Conservation (phyloP, 1,140 invertebrate species). For the Pseudomyrmex gracilis region DNA sequence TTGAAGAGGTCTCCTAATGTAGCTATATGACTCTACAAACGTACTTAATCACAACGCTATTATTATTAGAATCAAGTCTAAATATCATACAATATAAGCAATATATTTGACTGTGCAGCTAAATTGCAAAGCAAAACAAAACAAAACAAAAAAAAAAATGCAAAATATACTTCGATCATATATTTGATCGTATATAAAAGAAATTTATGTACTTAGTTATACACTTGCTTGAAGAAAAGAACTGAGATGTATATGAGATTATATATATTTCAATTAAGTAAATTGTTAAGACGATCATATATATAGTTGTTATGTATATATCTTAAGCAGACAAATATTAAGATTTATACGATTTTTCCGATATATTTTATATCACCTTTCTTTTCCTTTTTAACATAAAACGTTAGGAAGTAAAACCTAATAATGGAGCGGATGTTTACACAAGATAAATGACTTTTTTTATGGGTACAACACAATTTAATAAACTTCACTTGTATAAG, state of each 20-base stretch:
- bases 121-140: conserved; percentile 28
- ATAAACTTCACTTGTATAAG: no score
- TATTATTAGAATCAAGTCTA: conserved; percentile 16
- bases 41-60: conserved; percentile 30
- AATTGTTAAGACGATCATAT: conserved; percentile 32
- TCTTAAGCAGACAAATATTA: conserved; percentile 2
- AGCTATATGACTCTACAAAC: conserved; percentile 6
- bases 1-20: background rate
- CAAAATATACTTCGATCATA: background rate
- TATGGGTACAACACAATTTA: background rate
- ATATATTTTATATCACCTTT: background rate
- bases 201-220: conserved; percentile 38
- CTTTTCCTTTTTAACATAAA: conserved; percentile 15
- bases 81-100: conserved; percentile 3
- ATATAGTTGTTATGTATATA: background rate
- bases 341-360: background rate
- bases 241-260: conserved; percentile 20
- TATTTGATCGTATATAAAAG: conserved; percentile 38
- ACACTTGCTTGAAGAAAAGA: background rate
- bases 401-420: background rate
- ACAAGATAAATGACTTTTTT: background rate
- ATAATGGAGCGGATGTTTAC: background rate
- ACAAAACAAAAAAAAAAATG: no score
- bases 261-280: conserved; percentile 34
- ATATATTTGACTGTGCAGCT: conserved; percentile 26